Evolutionary conservation across 2,797 vertebrate genomes (phyloP).

Genomic region (Paedocypris micromegethes): DNA sequence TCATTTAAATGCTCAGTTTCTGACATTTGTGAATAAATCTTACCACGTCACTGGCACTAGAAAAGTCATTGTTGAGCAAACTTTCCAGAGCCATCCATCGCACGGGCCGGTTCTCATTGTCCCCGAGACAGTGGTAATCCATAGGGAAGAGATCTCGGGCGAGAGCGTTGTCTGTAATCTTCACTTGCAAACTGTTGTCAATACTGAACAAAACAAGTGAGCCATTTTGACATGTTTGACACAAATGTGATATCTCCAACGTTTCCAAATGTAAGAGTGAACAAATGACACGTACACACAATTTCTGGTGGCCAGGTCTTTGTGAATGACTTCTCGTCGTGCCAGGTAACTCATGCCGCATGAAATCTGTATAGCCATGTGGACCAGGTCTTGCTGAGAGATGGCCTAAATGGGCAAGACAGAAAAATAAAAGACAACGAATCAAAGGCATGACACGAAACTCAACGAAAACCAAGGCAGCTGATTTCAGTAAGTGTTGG

Average conservation of each 20-base stretch:
- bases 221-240: too few species aligned
- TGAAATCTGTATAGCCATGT: constrained; percentile 98
- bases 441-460: background rate
- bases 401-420: constrained; percentile 74
- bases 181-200: constrained; percentile 96
- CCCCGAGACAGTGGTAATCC: constrained; percentile 98
- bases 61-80: constrained; percentile 95
- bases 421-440: background rate
- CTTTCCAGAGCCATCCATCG: constrained; percentile 99
- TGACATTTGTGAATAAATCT: constrained; percentile 45
- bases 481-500: background rate
- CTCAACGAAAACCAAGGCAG: too few species aligned
- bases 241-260: background rate
- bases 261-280: background rate
- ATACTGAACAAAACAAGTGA: constrained; percentile 67
- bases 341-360: constrained; percentile 98
- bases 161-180: constrained; percentile 96
- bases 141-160: constrained; percentile 95
- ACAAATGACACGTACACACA: constrained; percentile 84
- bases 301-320: constrained; percentile 95
- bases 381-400: constrained; percentile 96
- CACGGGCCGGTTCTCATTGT: constrained; percentile 95
- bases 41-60: constrained; percentile 97
- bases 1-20: too few species aligned
- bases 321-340: constrained; percentile 95